Base-by-base conservation (phyloP, 2,113 vertebrate genomes). In the Crypturellus undulatus region DNA sequence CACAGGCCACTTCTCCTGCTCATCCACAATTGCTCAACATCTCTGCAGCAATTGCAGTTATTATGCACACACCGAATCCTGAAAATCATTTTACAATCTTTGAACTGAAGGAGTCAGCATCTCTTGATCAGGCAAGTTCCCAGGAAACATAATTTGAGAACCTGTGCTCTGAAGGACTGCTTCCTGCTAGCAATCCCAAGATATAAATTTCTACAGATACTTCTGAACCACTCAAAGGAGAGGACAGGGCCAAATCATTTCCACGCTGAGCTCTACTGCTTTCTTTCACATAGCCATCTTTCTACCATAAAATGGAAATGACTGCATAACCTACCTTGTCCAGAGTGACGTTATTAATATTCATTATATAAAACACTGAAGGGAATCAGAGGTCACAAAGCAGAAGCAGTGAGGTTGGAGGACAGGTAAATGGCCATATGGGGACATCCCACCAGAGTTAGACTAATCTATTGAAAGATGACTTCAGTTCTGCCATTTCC, bases 11-110 rank as follows among this genome's bases (percentile, higher is more conserved):
- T 95, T 94, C 60, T 47, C 75, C 84, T 2, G 1, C 51, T 87
- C 11, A 10, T 65, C 22, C 60, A n/a, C 65, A 68, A 52, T 75
- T 92, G 68, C 52, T 84, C 82, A 86, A 43, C 38, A 56, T 43
- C 64, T 75, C 64, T 84, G 32, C 90, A 87, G 72, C 6, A 9
- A 56, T 40, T 52, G n/a, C 34, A 86, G 22, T 51, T 78, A 9
- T 12, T 67, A 72, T 19, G 63, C 87, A 47, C 11, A 15, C 11
- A 40, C 13, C 82, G 86, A 32, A 94, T 64, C 83, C 64, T 93
- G 79, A 80, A 88, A 90, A 86, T 42, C 52, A 28, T 91, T 89
- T 19, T 5, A 42, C 59, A 79, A 93, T 40, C 52, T 93, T 93
- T 89, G 59, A 79, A 28, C 49, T 87, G 59, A 87, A 91, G 54